Percentiles rank a stretch among this genome's conserved stretches.
Evolutionary conservation across 2,888 invertebrate genomes (phyloP).

Genomic region (Micropterix aruncella): DNA sequence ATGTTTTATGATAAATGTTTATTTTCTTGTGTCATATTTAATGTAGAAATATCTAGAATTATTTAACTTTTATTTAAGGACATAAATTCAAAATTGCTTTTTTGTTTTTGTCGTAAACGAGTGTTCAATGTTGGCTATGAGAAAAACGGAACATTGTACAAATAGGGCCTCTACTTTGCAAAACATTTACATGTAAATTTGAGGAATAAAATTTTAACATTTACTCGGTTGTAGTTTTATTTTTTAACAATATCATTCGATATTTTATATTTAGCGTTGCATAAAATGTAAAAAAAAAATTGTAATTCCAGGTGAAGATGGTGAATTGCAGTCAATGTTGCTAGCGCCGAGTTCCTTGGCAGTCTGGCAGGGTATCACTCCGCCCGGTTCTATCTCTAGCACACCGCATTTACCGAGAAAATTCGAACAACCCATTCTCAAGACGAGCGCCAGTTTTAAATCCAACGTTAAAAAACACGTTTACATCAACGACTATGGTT

Average conservation of each 20-base stretch:
- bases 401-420: slow-evolving; percentile 19
- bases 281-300: slow-evolving; percentile 2
- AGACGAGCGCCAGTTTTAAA: slow-evolving; percentile 21
- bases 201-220: slow-evolving; percentile 3
- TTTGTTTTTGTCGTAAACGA: too few species aligned
- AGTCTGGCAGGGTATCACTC: slow-evolving; percentile 17
- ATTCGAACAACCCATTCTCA: slow-evolving; percentile 25
- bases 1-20: too few species aligned
- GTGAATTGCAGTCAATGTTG: slow-evolving; percentile 20
- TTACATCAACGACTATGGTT: slow-evolving; percentile 10
- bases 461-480: slow-evolving; percentile 10
- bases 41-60: too few species aligned
- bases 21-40: too few species aligned
- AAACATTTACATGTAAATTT: too few species aligned
- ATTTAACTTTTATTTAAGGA: too few species aligned
- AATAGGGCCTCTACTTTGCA: too few species aligned
- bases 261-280: not conserved
- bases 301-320: slow-evolving; percentile 24
- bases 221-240: slow-evolving; percentile 9
- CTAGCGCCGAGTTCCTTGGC: slow-evolving; percentile 15
- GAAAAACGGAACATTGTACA: too few species aligned
- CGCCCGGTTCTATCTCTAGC: slow-evolving; percentile 17
- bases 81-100: too few species aligned
- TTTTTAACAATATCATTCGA: slow-evolving; percentile 10
- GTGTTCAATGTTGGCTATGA: too few species aligned